A percentile compares a stretch with the other conserved stretches of the same genome.
These are phyloP conservation scores for Dione juno DNA, from an alignment of 2,888 invertebrate genomes.

Conservation along the genomic window DNA sequence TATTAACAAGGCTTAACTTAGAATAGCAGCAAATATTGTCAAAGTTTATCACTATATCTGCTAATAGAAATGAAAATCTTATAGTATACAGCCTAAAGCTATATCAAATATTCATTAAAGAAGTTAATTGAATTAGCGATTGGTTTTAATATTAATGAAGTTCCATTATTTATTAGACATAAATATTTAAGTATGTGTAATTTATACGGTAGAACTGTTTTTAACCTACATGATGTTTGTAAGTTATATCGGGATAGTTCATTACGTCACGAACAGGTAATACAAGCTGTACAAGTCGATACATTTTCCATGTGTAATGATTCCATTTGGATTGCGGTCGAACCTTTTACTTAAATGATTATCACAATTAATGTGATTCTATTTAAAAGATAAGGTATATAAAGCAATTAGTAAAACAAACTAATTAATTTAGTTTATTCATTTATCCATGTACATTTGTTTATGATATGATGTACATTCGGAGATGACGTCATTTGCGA, in stretches of 20 bases:
- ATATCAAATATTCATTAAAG: conserved; percentile 32
- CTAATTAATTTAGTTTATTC: conserved; percentile 1
- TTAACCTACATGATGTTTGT: conserved; percentile 25
- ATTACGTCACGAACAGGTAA: conserved; percentile 33
- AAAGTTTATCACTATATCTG: conserved; percentile 52
- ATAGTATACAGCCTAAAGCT: conserved; percentile 22
- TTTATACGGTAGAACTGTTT: conserved; percentile 24
- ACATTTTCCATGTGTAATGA: conserved; percentile 28
- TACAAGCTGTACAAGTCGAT: conserved; percentile 26
- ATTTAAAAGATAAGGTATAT: conserved; percentile 14
- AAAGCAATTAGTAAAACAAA: conserved; percentile 21
- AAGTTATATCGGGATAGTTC: conserved; percentile 22
- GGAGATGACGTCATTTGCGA: not conserved
- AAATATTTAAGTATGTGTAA: conserved; percentile 31
- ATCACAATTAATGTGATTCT: conserved; percentile 5
- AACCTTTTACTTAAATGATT: conserved; percentile 26
- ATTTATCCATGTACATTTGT: not conserved
- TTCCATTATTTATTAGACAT: conserved; percentile 40
- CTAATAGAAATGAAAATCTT: conserved; percentile 35
- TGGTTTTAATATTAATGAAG: conserved; percentile 36
- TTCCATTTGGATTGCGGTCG: conserved; percentile 11
- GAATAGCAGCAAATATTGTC: not conserved
- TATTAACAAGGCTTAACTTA: not conserved
- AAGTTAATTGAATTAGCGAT: conserved; percentile 33
- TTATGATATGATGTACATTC: not conserved